Conservation (phyloP, 2,797 vertebrate species). For the Girardinus metallicus region DNA sequence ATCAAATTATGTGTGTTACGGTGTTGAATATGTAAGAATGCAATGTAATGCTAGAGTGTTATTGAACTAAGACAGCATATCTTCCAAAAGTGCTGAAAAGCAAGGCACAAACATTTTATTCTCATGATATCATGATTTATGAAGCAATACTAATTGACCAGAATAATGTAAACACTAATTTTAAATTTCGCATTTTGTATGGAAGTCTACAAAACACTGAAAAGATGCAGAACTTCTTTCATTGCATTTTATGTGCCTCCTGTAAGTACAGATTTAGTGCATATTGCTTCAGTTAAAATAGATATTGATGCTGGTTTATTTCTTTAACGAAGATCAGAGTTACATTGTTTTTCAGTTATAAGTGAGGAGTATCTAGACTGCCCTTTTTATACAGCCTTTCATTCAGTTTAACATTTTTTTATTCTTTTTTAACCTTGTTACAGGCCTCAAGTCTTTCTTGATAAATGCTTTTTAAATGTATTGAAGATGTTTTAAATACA, state of each 20-base stretch:
- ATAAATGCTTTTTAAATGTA: background rate
- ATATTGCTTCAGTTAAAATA: too few relatives aligned
- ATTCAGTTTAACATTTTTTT: background rate
- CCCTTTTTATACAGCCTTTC: background rate
- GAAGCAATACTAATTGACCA: background rate
- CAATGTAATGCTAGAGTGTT: too few relatives aligned
- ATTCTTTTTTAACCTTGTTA: background rate
- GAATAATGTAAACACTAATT: background rate
- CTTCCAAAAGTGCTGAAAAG: too few relatives aligned
- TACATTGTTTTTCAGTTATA: background rate
- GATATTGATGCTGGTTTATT: background rate
- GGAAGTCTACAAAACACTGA: too few relatives aligned
- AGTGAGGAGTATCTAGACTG: background rate
- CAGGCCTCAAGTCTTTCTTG: background rate
- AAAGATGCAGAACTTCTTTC: too few relatives aligned
- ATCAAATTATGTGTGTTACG: too few relatives aligned
- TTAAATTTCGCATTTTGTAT: too few relatives aligned
- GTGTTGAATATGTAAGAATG: too few relatives aligned
- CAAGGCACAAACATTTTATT: too few relatives aligned
- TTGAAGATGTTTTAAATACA: background rate
- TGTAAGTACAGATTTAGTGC: too few relatives aligned
- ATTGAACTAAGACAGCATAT: too few relatives aligned
- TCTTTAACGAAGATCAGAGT: background rate
- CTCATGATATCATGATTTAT: background rate
- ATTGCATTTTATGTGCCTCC: too few relatives aligned